Base-by-base conservation (phyloP, 2,888 invertebrate genomes). In the Hanleya hanleyi region DNA sequence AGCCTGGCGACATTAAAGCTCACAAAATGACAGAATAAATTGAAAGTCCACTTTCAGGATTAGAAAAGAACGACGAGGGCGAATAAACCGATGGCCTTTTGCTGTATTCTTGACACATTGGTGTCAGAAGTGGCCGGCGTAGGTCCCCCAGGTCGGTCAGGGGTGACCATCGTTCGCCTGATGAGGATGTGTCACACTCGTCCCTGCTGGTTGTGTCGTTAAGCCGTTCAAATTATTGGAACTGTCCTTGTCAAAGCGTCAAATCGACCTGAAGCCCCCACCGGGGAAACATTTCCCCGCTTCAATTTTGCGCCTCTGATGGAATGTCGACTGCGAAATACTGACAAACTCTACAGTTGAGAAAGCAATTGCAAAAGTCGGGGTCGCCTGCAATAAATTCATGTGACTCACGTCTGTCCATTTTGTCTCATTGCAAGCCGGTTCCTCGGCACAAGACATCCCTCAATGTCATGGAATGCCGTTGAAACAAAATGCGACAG, bases 181-280 rank as follows among this genome's bases (percentile, higher is more conserved):
- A 57, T 57, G 32, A 26, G 15, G 26, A 57, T 57, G 32, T 57
- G 47, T 47, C 47, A 18, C 47, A 47, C n/a, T 22, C 22, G 47
- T 32, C 22, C 57, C 57, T 15, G 22, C 57, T 57, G 57, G 12
- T 29, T 1, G 29, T 3, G 29, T 1, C 2, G 29, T 29, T 29
- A 57, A 57, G 29, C 57, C 57, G 5, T 32, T 1, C 26, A 57
- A n/a, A 57, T 57, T 57, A 57, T 26, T 57, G 22, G 22, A 22
- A 26, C 57, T 29, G 57, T 57, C 57, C 57, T 18, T 57, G 57
- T 57, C 57, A 57, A 57, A 57, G 22, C 1, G 57, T 57, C 57
- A 57, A 57, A 57, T 57, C 32, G 29, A n/a, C n/a, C n/a, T n/a
- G n/a, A n/a, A n/a, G n/a, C n/a, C n/a, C n/a, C n/a, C n/a, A n/a